Evolutionary conservation across 2,888 invertebrate genomes (phyloP), one percentile per base, ranked within the genome.

Genomic region (Noctua comes): DNA sequence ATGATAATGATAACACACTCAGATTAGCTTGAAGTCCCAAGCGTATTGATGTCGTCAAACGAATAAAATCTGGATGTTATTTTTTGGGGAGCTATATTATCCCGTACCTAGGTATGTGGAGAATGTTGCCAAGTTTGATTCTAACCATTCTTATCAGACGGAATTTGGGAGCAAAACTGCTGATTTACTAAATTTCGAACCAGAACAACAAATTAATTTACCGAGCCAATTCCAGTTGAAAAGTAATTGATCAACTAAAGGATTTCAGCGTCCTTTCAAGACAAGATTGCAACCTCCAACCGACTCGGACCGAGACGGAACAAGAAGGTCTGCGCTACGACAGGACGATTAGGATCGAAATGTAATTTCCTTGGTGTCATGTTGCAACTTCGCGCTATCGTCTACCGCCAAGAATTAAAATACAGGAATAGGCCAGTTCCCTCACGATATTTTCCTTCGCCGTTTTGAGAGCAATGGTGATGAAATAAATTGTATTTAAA

Each of bases 331-430:
- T 31, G 66, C 43, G 59, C 24, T 18, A 82, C 65, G 27, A 43
- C 36, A 48, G 46, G 24, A 59, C 21, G 57, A 59, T n/a, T 43
- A 27, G n/a, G 40, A 81, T 76, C 36, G 57, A 79, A 69, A 59
- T 73, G 48, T 69, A 84, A 82, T 82, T 84, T 84, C 82, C 80
- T 72, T 59, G 64, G 40, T 70, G 70, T 46, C 66, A 46, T 46
- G 36, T 68, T 43, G 66, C 75, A 59, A 59, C 10, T 79, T 27
- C 16, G 43, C 8, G 16, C 36, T 16, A 36, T 62, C 31, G 8
- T 57, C 13, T 40, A 43, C 57, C 36, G 36, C 57, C 59, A 70
- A 46, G 16, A 76, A 76, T 18, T 11, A 4, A 7, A 21, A 16
- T 16, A n/a, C n/a, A 46, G 46, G 76, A 75, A 75, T 76, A 46